Conservation (phyloP, 1,140 invertebrate genomes). For the Schlechtendalia chinensis region DNA sequence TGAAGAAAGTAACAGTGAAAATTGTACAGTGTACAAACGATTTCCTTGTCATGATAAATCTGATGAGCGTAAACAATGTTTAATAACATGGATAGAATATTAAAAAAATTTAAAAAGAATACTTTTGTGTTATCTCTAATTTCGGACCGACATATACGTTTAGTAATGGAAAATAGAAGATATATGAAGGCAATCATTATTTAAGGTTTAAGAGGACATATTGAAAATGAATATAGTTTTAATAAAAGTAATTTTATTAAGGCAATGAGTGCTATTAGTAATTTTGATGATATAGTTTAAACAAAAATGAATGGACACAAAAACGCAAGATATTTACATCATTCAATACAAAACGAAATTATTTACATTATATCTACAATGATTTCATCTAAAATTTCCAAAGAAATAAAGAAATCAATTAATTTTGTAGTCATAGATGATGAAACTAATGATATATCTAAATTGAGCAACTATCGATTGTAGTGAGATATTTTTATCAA, state of each 20-base stretch:
- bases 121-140: background rate
- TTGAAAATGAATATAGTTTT: no score
- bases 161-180: background rate
- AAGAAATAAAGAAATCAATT: no score
- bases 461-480: background rate
- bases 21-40: background rate
- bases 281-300: no score
- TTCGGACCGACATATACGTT: background rate
- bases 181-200: background rate
- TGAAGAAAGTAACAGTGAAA: no score
- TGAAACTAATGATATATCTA: no score
- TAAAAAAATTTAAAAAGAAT: background rate
- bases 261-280: no score
- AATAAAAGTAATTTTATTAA: no score
- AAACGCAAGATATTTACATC: no score
- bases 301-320: no score
- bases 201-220: background rate
- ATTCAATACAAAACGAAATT: background rate
- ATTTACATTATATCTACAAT: background rate
- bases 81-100: background rate
- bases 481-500: background rate
- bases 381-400: background rate
- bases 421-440: no score
- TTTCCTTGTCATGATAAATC: background rate
- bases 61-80: no score